A percentile compares a stretch with the other conserved stretches of the same genome.
Evolutionary conservation across 1,140 invertebrate genomes (phyloP).

Genomic region (Drosophila micromelanica): DNA sequence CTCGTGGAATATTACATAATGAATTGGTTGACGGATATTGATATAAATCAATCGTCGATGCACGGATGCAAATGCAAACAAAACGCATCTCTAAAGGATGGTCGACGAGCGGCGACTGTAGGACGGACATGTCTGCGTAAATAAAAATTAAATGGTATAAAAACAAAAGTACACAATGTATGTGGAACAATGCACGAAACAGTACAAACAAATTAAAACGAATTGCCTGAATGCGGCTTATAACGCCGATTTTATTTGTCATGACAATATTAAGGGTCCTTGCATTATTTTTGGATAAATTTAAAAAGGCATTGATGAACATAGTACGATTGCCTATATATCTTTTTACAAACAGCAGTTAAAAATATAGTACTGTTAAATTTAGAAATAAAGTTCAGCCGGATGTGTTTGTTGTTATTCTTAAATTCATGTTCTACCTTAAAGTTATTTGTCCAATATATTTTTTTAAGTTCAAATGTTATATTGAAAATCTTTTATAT

Average conservation of each 20-base stretch:
- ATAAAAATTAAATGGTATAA: constrained; percentile 73
- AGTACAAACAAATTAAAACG: constrained; percentile 24
- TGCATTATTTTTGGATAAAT: neutral
- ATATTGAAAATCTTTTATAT: no score
- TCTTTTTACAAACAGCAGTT: no score
- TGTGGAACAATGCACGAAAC: constrained; percentile 11
- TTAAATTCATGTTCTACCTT: no score
- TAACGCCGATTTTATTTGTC: constrained; percentile 49
- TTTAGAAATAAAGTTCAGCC: no score
- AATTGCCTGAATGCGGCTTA: constrained; percentile 40
- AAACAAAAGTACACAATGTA: constrained; percentile 10
- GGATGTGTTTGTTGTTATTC: no score
- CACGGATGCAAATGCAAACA: constrained; percentile 34
- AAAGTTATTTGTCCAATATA: no score
- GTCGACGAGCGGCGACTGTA: no score
- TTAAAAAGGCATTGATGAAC: constrained; percentile 3
- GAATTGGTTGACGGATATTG: constrained; percentile 74
- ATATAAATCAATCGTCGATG: constrained; percentile 76
- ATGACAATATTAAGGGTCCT: constrained; percentile 48
- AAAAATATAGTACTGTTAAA: no score
- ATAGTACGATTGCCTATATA: no score
- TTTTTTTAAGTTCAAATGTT: no score
- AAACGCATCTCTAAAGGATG: constrained; percentile 27
- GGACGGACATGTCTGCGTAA: constrained; percentile 44
- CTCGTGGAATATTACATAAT: constrained; percentile 66